Evolutionary conservation across 1,140 invertebrate species (phyloP), one percentile per base, ranked within the genome.

Genomic region (Ruditapes philippinarum): DNA sequence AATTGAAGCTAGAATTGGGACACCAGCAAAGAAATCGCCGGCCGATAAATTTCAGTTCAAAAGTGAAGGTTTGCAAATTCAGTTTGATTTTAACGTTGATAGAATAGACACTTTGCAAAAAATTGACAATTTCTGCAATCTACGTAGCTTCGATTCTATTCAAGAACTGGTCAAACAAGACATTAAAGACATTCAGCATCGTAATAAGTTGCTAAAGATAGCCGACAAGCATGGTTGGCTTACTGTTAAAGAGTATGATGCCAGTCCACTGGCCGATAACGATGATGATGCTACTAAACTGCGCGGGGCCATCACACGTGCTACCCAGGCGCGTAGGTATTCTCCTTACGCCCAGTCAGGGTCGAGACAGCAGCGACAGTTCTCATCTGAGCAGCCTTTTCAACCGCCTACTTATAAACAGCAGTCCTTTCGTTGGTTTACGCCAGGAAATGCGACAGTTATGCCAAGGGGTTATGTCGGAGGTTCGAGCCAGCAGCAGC

Each of bases 211-310:
- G n/a, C 49, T 80, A 19, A 80, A 80, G 51, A 57, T 80, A 57
- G 78, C 78, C 4, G 78, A 80, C 33, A 80, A 60, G 25, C 78
- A 80, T 57, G 78, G 78, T 11, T 80, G 78, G 78, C n/a, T 33
- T 38, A 80, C 78, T 33, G 78, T 80, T 33, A 7, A 38, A 36
- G 78, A 80, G 51, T 80, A 80, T 40, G 19, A 11, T 60, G 45
- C 28, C 19, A 54, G 54, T 60, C 78, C 78, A 33, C 45, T 57
- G 49, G 78, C 78, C 36, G 74, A 78, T 28, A 28, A 80, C 38
- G 45, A 28, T 33, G 78, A 80, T 7, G 78, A 80, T 80, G 49
- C 78, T 36, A 38, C 78, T 38, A 80, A 80, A 36, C 49, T 80
- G 14, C 78, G 78, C 11, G 33, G 49, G 33, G 78, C 78, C 33